These are phyloP conservation scores for Gymnarchus niloticus DNA, from an alignment of 2,113 vertebrate genomes.

Conservation along the genomic window DNA sequence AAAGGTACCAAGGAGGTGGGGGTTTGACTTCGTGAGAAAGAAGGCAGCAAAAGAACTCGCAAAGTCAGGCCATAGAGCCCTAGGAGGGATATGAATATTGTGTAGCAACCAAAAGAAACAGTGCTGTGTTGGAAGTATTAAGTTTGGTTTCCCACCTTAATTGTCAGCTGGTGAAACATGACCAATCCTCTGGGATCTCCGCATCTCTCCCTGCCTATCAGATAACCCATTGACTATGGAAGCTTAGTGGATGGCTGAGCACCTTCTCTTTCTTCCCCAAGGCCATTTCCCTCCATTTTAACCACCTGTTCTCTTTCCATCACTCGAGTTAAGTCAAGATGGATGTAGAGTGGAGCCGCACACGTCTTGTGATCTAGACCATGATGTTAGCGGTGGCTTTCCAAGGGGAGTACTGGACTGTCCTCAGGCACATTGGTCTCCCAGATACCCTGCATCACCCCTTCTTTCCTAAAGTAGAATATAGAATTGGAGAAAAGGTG, in stretches of 20 bases:
- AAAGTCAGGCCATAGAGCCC: too few species aligned
- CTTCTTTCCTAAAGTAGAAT: background rate
- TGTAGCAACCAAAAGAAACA: background rate
- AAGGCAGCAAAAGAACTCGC: too few species aligned
- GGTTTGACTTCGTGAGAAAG: too few species aligned
- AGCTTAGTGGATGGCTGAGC: background rate
- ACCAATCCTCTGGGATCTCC: background rate
- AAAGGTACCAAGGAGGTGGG: background rate
- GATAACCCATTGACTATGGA: background rate
- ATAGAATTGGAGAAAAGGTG: background rate
- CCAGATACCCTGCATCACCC: background rate
- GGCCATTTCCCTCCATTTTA: background rate
- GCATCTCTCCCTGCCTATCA: background rate
- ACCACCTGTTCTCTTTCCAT: background rate
- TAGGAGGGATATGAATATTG: background rate
- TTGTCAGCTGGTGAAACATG: background rate
- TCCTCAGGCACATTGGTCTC: background rate
- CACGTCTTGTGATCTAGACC: background rate
- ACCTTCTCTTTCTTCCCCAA: background rate
- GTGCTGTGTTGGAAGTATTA: too few species aligned
- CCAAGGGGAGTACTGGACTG: too few species aligned
- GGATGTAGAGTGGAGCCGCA: background rate
- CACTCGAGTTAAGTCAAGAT: background rate
- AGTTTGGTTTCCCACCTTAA: background rate
- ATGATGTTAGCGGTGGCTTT: background rate